Evolutionary conservation across 2,797 vertebrate species (phyloP).

Genomic region (Aulostomus chinensis): DNA sequence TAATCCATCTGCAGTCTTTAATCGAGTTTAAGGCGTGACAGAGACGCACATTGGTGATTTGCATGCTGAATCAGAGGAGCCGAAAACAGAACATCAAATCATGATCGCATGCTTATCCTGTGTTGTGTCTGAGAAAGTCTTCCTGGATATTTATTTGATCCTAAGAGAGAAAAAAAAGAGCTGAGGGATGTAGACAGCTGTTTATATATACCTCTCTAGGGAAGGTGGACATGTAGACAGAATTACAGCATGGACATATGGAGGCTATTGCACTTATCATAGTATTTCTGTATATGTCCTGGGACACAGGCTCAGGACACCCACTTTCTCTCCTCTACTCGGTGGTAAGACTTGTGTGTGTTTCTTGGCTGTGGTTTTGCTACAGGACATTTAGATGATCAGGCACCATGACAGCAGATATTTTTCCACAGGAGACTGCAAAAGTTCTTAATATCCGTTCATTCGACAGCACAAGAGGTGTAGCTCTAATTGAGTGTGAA

Average conservation of each 20-base stretch:
- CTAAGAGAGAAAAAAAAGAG: conserved; percentile 15
- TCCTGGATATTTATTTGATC: conserved; percentile 48
- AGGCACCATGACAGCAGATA: conserved; percentile 52
- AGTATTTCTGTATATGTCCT: conserved; percentile 46
- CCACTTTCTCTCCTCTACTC: conserved; percentile 5
- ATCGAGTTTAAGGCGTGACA: conserved; percentile 53
- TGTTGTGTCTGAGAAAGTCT: conserved; percentile 22
- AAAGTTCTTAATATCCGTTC: conserved; percentile 35
- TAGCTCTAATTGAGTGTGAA: conserved; percentile 58
- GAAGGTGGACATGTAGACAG: conserved; percentile 39
- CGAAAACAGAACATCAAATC: conserved; percentile 56
- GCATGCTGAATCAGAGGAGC: conserved; percentile 43
- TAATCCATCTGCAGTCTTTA: conserved; percentile 54
- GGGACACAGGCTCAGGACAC: conserved; percentile 23
- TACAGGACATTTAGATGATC: conserved; percentile 59
- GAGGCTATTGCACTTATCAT: conserved; percentile 55
- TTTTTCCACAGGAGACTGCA: conserved; percentile 36
- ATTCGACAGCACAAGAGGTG: conserved; percentile 32
- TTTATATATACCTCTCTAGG: conserved; percentile 46
- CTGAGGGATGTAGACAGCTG: conserved; percentile 5
- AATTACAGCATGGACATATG: conserved; percentile 54
- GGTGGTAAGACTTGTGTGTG: conserved; percentile 39
- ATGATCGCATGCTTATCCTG: conserved; percentile 29
- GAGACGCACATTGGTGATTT: conserved; percentile 45
- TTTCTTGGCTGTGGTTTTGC: conserved; percentile 58